Evolutionary conservation across 2,113 vertebrate species (phyloP).

Genomic region (Stigmatopora argus): DNA sequence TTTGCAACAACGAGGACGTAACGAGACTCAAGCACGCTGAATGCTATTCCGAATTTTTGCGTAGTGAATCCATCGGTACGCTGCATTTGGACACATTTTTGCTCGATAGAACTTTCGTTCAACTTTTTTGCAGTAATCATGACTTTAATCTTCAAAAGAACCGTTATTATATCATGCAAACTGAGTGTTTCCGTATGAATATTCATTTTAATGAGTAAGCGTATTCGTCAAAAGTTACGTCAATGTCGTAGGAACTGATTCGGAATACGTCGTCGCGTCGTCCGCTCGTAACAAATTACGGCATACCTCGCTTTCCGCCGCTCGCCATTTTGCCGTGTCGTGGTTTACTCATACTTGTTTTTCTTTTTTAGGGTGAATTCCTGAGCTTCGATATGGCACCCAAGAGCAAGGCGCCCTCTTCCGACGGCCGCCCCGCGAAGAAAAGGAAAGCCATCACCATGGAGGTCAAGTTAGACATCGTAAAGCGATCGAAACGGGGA

Average conservation of each 20-base stretch:
- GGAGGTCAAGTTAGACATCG: conserved; percentile 2
- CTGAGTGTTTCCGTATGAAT: no score
- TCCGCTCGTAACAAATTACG: neutral
- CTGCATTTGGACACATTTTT: no score
- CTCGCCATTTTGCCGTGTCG: neutral
- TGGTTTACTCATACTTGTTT: neutral
- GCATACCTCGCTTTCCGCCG: neutral
- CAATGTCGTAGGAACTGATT: neutral
- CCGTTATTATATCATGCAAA: no score
- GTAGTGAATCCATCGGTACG: no score
- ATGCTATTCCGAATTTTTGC: no score
- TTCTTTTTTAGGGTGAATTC: neutral
- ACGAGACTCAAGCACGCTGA: no score
- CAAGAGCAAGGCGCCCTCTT: neutral
- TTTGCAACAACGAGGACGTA: no score
- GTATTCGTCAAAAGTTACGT: neutral
- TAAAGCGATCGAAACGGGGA: neutral
- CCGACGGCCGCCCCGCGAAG: neutral
- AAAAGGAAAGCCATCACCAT: conserved; percentile 6
- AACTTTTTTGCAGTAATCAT: neutral
- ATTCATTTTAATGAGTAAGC: neutral
- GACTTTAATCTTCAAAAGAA: neutral
- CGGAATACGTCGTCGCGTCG: conserved; percentile 1
- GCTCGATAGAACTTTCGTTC: neutral
- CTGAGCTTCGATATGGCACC: neutral